phyloP scores from a whole-genome alignment of 2,113 vertebrate genomes.

The Laticauda laticaudata region DNA sequence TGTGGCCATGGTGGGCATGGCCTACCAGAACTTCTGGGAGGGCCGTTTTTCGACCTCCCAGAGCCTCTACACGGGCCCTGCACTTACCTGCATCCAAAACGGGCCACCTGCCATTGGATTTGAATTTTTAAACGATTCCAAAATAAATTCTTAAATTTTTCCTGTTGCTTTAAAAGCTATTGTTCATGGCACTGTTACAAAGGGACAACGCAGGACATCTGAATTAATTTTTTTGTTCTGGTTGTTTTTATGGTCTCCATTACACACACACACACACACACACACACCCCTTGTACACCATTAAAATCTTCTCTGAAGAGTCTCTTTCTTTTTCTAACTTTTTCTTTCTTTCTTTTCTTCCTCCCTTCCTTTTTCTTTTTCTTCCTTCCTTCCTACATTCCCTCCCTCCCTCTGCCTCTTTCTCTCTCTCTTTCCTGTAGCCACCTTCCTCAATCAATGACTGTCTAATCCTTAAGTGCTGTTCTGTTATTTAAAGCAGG shows the following conservation, averaged over 20 bases:
- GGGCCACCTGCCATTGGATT: neutral
- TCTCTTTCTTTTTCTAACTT: too few relatives aligned
- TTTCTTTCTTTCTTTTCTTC: too few relatives aligned
- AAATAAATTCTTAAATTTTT: neutral
- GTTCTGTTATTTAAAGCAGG: neutral
- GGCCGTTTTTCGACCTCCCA: too few relatives aligned
- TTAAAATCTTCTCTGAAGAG: neutral
- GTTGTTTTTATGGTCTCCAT: neutral
- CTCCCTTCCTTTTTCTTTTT: rapidly evolving
- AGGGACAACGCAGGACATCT: neutral
- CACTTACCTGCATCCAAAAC: too few relatives aligned
- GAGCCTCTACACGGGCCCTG: too few relatives aligned
- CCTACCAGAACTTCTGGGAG: too few relatives aligned
- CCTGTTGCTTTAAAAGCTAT: neutral
- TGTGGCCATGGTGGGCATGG: too few relatives aligned
- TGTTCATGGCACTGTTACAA: neutral
- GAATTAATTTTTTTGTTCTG: neutral
- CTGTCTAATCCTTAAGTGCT: neutral
- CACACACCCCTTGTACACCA: neutral
- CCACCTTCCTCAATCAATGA: neutral
- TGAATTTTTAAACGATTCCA: neutral
- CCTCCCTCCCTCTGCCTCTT: too few relatives aligned
- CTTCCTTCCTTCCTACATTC: neutral
- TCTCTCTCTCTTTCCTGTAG: neutral
- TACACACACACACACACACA: neutral